These are phyloP conservation scores for Phyllopteryx taeniolatus DNA, from an alignment of 2,113 vertebrate genomes.

Conservation along the genomic window DNA sequence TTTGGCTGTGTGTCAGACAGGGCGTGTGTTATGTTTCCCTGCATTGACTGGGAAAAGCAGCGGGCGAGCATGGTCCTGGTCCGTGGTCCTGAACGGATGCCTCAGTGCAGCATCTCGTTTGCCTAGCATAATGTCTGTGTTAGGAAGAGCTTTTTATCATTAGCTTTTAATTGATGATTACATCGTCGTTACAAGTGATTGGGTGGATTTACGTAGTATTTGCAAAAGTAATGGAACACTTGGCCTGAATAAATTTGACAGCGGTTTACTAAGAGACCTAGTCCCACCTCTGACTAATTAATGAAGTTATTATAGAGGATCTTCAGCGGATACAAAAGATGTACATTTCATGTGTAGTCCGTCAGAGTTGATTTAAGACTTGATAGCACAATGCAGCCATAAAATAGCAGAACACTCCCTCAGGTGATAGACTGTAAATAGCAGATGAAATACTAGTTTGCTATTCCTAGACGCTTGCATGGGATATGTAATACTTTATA, in stretches of 20 bases:
- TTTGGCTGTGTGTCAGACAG: background rate
- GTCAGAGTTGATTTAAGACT: background rate
- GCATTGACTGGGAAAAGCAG: background rate
- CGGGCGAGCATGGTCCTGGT: slow-evolving; percentile 15
- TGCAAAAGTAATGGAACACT: background rate
- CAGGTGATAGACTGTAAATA: background rate
- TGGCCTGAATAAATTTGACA: background rate
- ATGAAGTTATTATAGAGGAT: too few species aligned
- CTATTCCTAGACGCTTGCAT: background rate
- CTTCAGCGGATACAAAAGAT: too few species aligned
- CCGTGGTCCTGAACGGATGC: slow-evolving; percentile 23
- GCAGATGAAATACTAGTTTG: background rate
- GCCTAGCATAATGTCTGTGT: background rate
- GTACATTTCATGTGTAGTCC: too few species aligned
- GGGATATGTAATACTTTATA: background rate
- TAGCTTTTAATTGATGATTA: slow-evolving; percentile 39
- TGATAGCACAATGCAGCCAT: background rate
- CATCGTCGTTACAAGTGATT: slow-evolving; percentile 3
- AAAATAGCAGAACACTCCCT: background rate
- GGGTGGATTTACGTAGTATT: background rate
- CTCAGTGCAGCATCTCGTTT: background rate
- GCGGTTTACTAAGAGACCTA: background rate
- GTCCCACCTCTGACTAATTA: too few species aligned
- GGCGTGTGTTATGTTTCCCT: background rate
- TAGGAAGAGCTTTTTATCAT: slow-evolving; percentile 10